Conservation (phyloP, 2,888 invertebrate species). For the Glyphotaelius pellucidus region DNA sequence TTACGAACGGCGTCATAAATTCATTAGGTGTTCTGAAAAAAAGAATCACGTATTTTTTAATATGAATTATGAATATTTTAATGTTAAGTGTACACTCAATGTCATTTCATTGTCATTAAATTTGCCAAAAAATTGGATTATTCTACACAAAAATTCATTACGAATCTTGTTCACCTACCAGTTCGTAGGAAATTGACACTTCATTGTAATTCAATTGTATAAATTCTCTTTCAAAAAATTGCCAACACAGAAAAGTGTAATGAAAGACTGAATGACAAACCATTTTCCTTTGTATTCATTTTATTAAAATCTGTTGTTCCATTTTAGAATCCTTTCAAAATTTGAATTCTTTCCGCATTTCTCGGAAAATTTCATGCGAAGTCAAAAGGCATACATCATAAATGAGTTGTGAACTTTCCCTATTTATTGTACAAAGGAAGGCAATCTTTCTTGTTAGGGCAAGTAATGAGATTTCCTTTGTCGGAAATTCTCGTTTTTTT, state of each 20-base stretch:
- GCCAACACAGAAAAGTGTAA: background rate
- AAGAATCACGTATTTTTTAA: too few relatives aligned
- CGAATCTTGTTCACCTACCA: background rate
- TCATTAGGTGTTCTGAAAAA: too few relatives aligned
- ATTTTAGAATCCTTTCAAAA: background rate
- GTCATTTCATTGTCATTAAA: background rate
- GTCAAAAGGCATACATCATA: background rate
- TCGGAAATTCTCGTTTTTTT: background rate
- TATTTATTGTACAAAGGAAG: background rate
- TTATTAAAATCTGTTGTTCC: background rate
- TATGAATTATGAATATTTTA: too few relatives aligned
- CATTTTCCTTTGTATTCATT: background rate
- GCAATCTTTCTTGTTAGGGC: background rate
- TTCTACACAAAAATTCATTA: background rate
- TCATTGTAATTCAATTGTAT: background rate
- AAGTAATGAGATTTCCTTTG: slow-evolving; percentile 2
- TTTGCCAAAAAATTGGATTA: background rate
- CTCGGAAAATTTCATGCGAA: background rate
- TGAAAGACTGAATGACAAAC: background rate
- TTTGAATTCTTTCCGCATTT: background rate
- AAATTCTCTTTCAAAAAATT: background rate
- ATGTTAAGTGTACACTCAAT: too few relatives aligned
- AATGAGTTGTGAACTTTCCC: background rate
- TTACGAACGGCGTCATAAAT: too few relatives aligned
- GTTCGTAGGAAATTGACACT: background rate